These are phyloP conservation scores for Calameuta filiformis DNA, from an alignment of 2,888 invertebrate species.

Conservation along the genomic window DNA sequence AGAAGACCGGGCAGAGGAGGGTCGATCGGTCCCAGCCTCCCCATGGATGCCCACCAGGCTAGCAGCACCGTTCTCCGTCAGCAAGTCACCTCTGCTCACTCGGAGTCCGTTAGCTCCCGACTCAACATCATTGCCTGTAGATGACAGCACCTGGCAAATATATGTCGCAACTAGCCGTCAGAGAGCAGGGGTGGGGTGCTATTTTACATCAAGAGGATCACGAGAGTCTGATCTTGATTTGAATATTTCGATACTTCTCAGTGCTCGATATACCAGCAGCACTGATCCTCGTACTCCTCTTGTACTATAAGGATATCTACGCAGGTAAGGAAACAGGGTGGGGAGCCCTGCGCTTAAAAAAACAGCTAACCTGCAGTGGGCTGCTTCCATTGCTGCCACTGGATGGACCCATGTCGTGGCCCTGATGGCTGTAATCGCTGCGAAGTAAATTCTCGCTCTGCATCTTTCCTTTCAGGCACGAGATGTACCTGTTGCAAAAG, in stretches of 20 bases:
- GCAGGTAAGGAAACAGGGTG: constrained; percentile 53
- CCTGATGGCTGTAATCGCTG: constrained; percentile 78
- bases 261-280: background rate
- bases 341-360: constrained; percentile 39
- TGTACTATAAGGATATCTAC: constrained; percentile 60
- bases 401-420: constrained; percentile 60
- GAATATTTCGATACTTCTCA: background rate
- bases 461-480: constrained; percentile 91
- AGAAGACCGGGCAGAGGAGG: constrained; percentile 57
- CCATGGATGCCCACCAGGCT: background rate
- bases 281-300: constrained; percentile 50
- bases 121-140: constrained; percentile 68
- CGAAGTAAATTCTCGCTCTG: constrained; percentile 87
- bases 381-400: constrained; percentile 65
- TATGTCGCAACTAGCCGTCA: constrained; percentile 67
- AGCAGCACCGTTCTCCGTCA: constrained; percentile 53
- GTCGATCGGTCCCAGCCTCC: constrained; percentile 46
- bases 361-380: constrained; percentile 64
- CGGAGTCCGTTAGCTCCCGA: constrained; percentile 67
- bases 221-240: constrained; percentile 24
- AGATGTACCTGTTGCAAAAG: constrained; percentile 93
- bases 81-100: constrained; percentile 64
- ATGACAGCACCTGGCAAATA: constrained; percentile 69
- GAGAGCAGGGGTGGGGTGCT: constrained; percentile 65
- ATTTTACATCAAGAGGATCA: constrained; percentile 60